phyloP scores from a whole-genome alignment of 1,140 invertebrate genomes.

The Planococcus citri region DNA sequence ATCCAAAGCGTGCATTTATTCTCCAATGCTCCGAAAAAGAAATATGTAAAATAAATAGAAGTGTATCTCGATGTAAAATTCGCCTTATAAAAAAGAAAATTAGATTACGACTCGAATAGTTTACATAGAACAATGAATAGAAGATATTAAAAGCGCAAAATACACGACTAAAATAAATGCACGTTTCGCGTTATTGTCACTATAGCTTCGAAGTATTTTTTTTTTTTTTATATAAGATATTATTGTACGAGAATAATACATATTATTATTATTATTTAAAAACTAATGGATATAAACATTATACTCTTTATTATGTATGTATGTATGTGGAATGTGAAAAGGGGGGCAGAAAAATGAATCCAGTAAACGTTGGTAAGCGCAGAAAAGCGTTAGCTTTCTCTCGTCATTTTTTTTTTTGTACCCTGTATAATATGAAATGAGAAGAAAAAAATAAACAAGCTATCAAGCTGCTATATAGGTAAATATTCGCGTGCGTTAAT shows the following conservation, averaged over 20 bases:
- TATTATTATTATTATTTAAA: background rate
- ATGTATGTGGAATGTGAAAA: background rate
- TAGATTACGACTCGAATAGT: no score
- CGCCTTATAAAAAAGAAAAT: no score
- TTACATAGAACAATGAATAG: no score
- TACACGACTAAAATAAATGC: conserved; percentile 8
- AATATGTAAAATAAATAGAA: no score
- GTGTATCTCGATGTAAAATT: no score
- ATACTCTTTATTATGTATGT: no score
- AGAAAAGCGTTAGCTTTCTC: background rate
- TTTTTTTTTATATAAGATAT: no score
- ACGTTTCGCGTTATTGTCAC: conserved; percentile 14
- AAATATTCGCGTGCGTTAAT: background rate
- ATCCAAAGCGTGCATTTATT: no score
- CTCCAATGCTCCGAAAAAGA: no score
- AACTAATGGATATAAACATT: background rate
- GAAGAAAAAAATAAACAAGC: background rate
- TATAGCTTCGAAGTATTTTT: background rate
- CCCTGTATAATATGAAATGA: background rate
- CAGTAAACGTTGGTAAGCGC: no score
- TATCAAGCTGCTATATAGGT: background rate
- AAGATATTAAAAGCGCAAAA: no score
- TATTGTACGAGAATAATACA: background rate
- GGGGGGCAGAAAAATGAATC: background rate
- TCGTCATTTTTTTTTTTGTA: background rate